These are phyloP conservation scores for Prosopocoilus inquinatus DNA, from an alignment of 2,888 invertebrate genomes.

Conservation along the genomic window DNA sequence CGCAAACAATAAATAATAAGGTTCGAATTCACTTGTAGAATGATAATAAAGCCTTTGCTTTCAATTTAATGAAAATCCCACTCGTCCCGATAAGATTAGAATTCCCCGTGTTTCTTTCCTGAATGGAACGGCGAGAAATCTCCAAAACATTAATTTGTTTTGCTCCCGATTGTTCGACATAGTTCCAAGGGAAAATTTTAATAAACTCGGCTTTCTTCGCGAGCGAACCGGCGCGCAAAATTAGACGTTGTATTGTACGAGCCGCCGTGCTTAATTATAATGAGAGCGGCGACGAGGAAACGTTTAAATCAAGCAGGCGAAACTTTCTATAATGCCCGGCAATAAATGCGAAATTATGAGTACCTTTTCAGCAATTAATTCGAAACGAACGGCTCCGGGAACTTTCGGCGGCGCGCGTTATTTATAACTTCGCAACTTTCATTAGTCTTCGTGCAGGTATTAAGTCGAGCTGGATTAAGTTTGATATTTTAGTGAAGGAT, in stretches of 20 bases:
- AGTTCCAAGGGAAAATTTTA: neutral
- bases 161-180: neutral
- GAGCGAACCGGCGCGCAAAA: neutral
- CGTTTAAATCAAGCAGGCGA: constrained; percentile 3
- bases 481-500: constrained; percentile 26
- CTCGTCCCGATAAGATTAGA: neutral
- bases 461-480: constrained; percentile 32
- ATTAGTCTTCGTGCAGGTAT: constrained; percentile 28
- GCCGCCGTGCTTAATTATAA: constrained; percentile 1
- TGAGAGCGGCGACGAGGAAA: neutral
- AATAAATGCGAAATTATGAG: constrained; percentile 21
- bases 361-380: constrained; percentile 25
- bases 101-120: neutral
- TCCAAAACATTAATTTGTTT: neutral
- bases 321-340: constrained; percentile 7
- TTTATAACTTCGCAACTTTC: constrained; percentile 27
- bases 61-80: constrained; percentile 1
- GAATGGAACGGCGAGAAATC: neutral
- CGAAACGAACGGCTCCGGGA: constrained; percentile 30
- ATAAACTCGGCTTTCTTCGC: neutral
- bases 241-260: neutral
- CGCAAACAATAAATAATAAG: too few relatives aligned
- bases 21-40: neutral
- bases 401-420: constrained; percentile 18
- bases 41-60: neutral